phyloP scores from a whole-genome alignment of 1,140 invertebrate genomes.

The Caenorhabditis remanei region DNA sequence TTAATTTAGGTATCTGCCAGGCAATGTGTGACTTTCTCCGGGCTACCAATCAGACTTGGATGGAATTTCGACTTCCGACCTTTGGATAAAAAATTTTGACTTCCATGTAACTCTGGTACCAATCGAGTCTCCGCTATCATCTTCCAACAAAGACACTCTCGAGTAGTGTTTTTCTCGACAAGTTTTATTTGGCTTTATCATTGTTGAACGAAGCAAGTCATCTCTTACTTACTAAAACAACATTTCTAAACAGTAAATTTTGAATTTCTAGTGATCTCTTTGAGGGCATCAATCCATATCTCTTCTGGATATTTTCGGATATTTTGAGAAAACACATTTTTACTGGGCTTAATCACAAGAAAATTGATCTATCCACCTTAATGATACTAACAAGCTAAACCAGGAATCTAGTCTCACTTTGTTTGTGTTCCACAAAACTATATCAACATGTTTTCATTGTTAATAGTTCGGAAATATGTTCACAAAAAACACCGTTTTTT shows the following conservation, averaged over 20 bases:
- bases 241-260: no score
- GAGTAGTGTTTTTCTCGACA: neutral
- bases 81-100: no score
- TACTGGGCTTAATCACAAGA: neutral
- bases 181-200: conserved; percentile 34
- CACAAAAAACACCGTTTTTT: no score
- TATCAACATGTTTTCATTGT: no score
- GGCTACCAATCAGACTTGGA: conserved; percentile 55
- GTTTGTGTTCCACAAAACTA: no score
- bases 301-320: conserved; percentile 39
- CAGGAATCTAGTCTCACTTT: no score
- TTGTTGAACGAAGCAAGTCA: neutral
- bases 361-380: no score
- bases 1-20: conserved; percentile 52
- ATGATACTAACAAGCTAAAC: no score
- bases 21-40: conserved; percentile 46
- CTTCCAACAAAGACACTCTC: neutral
- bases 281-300: conserved; percentile 50
- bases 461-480: no score
- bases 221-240: no score
- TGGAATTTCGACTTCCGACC: no score
- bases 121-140: neutral
- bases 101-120: no score
- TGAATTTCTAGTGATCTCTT: conserved; percentile 46
- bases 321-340: conserved; percentile 24